Percentiles rank a stretch among this genome's conserved stretches.
Evolutionary conservation across 2,113 vertebrate genomes (phyloP).

Genomic region (Paradoxurus hermaphroditus): DNA sequence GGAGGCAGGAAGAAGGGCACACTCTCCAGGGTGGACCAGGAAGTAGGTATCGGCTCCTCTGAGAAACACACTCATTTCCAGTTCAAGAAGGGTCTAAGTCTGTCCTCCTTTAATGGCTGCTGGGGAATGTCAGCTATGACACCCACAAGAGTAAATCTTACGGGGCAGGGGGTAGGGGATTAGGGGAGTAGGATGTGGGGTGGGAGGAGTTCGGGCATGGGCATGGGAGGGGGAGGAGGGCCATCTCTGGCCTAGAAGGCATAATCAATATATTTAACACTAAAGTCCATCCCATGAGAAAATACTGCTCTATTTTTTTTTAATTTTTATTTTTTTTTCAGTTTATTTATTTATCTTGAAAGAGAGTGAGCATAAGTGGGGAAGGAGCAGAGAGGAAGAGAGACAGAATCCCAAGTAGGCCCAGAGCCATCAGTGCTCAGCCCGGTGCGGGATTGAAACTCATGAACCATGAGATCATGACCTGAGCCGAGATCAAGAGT

Average conservation of each 20-base stretch:
- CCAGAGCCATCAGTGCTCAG: too few species aligned
- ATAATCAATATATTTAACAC: not conserved
- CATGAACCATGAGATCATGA: too few species aligned
- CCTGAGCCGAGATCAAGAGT: too few species aligned
- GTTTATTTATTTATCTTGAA: too few species aligned
- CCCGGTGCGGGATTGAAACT: too few species aligned
- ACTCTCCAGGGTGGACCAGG: not conserved
- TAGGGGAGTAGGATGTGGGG: too few species aligned
- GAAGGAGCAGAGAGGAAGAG: too few species aligned
- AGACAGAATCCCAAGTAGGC: too few species aligned
- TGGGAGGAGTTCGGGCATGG: not conserved
- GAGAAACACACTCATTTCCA: not conserved
- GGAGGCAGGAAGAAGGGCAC: not conserved
- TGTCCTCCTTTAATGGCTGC: not conserved
- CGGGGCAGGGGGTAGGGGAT: too few species aligned
- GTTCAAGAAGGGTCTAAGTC: not conserved
- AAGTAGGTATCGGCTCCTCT: not conserved
- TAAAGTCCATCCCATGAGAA: not conserved
- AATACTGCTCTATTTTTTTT: not conserved
- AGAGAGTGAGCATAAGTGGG: too few species aligned
- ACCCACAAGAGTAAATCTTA: not conserved
- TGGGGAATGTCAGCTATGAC: not conserved
- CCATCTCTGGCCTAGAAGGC: not conserved
- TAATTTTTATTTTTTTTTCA: too few species aligned
- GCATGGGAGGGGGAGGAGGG: not conserved